Evolutionary conservation across 2,113 vertebrate genomes (phyloP).

Genomic region (Nannobrachium achirus): DNA sequence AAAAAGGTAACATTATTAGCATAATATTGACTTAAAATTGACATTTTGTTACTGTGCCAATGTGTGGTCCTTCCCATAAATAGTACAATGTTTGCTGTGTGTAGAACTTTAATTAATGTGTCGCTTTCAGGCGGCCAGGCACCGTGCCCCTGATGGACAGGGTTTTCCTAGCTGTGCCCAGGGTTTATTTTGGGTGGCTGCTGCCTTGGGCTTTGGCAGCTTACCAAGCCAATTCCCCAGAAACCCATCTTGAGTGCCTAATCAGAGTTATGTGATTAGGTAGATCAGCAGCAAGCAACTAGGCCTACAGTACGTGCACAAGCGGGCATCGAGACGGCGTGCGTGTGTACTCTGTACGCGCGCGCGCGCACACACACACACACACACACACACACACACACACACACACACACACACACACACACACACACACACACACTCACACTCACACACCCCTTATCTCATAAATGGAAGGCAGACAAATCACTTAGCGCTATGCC

Average conservation of each 20-base stretch:
- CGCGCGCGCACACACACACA: too few species aligned
- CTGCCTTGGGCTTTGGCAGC: conserved; percentile 15
- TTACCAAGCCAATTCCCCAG: neutral
- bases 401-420: too few species aligned
- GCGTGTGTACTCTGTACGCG: too few species aligned
- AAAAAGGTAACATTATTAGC: neutral
- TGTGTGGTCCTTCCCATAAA: neutral
- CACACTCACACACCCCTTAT: neutral
- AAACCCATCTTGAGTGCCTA: conserved; percentile 13
- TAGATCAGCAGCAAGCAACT: neutral
- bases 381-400: too few species aligned
- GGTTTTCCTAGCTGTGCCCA: conserved; percentile 23
- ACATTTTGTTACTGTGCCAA: neutral
- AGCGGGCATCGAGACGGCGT: too few species aligned
- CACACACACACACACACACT: conserved; percentile 5
- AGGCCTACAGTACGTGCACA: too few species aligned
- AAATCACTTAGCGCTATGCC: neutral
- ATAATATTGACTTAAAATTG: neutral
- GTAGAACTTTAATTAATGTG: conserved; percentile 3
- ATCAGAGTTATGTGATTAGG: conserved; percentile 28
- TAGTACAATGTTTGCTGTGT: neutral
- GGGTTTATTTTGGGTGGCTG: conserved; percentile 25
- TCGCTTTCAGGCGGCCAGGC: conserved; percentile 11
- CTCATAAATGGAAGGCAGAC: conserved; percentile 18
- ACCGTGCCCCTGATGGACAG: conserved; percentile 11